Evolutionary conservation across 2,888 invertebrate species (phyloP).

Genomic region (Daptonema setosum): DNA sequence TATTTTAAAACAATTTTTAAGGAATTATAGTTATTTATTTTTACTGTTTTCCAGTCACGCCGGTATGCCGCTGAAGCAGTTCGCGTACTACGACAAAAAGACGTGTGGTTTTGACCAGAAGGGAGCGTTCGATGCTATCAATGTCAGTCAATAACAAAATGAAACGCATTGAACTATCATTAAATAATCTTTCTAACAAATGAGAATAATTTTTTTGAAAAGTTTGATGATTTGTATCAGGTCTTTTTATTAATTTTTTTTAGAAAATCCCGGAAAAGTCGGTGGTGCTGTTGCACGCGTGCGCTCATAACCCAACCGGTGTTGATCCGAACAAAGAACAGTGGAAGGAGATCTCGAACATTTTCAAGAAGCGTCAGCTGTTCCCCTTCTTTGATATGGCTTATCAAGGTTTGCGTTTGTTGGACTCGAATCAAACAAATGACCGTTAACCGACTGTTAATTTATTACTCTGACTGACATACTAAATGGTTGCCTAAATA

Average conservation of each 20-base stretch:
- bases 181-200: background rate
- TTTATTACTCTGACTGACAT: no score
- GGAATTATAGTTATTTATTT: no score
- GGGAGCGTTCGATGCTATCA: constrained; percentile 67
- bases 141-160: constrained; percentile 18
- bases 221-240: no score
- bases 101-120: constrained; percentile 77
- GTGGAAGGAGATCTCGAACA: constrained; percentile 63
- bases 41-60: constrained; percentile 43
- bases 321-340: constrained; percentile 67
- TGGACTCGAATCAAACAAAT: no score
- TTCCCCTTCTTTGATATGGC: constrained; percentile 95
- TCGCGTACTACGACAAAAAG: constrained; percentile 76
- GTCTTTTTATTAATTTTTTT: constrained; percentile 25
- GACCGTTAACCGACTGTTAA: no score
- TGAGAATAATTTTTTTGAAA: no score
- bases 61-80: constrained; percentile 60
- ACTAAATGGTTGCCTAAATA: no score
- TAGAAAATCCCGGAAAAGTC: constrained; percentile 78
- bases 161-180: background rate
- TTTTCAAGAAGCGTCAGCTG: constrained; percentile 51
- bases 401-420: no score
- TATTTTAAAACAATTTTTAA: no score
- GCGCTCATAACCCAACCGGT: constrained; percentile 94
- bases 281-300: constrained; percentile 74